Conservation (phyloP, 2,113 vertebrate genomes). For the Rhinopithecus roxellana region DNA sequence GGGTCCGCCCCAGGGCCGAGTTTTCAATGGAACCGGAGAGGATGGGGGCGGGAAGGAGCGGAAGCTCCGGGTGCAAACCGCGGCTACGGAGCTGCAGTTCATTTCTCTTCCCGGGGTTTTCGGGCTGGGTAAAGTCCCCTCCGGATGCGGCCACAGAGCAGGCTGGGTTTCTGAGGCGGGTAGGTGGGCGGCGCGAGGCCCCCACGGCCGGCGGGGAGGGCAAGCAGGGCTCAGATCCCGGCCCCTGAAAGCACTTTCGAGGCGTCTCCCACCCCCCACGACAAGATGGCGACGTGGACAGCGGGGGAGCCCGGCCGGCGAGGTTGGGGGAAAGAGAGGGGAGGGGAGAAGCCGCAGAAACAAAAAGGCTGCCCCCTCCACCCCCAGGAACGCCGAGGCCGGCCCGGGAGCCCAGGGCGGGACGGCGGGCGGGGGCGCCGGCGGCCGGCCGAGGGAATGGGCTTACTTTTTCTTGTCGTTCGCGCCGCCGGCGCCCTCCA, state of each 20-base stretch:
- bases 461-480: conserved; percentile 84
- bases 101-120: not conserved
- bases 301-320: conserved; percentile 55
- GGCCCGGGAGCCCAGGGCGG: too few species aligned
- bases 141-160: not conserved
- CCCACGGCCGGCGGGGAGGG: not conserved
- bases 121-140: not conserved
- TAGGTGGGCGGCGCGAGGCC: not conserved
- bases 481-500: conserved; percentile 79
- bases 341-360: not conserved
- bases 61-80: conserved; percentile 43
- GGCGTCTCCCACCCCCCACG: conserved; percentile 74
- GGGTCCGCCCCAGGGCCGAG: conserved; percentile 33
- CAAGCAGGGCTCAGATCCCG: not conserved
- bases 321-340: not conserved
- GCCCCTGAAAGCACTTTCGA: conserved; percentile 56
- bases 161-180: fast-evolving
- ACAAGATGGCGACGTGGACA: conserved; percentile 85
- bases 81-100: not conserved
- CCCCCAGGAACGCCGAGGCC: not conserved
- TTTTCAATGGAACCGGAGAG: not conserved
- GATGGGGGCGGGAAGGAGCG: conserved; percentile 36
- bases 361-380: conserved; percentile 49
- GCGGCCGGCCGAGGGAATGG: not conserved
- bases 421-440: not conserved